Evolutionary conservation across 2,888 invertebrate species (phyloP), one percentile per base, ranked within the genome.

Genomic region (Dicyrtoma fusca): DNA sequence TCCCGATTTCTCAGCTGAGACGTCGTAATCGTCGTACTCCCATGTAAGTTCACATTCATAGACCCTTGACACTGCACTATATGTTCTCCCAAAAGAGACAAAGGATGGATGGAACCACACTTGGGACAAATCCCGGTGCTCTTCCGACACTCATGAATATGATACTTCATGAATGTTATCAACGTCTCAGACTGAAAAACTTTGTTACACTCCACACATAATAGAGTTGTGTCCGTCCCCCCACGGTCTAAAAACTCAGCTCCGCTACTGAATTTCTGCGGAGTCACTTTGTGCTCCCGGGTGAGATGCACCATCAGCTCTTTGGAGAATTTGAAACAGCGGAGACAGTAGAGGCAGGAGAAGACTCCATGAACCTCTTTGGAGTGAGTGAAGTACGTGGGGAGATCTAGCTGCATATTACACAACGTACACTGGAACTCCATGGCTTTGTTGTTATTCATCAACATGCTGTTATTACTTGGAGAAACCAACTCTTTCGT

Each of bases 261-360:
- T 73, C 88, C 88, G 61, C 87, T 88, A 51, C 88, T 85, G 83
- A 89, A 91, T 76, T 87, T 87, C 76, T 88, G 88, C 81, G 91
- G 90, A 80, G 89, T 88, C 65, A 92, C 88, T 84, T 89, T 90
- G 82, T 94, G 94, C 83, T 91, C 91, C 76, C 89, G 89, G 75
- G 88, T 87, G 76, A 94, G 85, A 85, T 94, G 94, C 80, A 90
- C 86, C 55, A 91, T 89, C 51, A 94, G 84, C 81, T 91, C 90
- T 81, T 92, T 92, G 10, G 92, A 90, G 81, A 89, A 89, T 44
- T 90, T 89, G 85, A 92, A 93, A 88, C 92, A 90, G 64, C 91
- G 91, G 76, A 92, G 86, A 83, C 94, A 94, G 84, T 91, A 92
- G 66, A 94, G 85, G 83, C 94, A 94, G 80, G 92, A 90, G 82